Evolutionary conservation across 2,797 vertebrate genomes (phyloP).

Genomic region (Lates japonicus): DNA sequence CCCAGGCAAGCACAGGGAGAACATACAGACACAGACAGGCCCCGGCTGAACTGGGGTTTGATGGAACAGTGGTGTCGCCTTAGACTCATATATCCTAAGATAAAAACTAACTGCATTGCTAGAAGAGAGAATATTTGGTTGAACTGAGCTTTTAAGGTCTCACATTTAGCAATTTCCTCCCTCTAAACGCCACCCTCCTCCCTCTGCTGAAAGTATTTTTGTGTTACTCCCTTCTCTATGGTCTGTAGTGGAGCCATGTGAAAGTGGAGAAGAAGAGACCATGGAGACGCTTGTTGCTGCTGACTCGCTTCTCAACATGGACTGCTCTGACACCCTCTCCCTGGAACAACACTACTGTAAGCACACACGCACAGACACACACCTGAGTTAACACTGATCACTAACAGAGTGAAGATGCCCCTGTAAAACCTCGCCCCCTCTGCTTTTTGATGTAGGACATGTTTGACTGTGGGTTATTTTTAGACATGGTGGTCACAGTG

Average conservation of each 20-base stretch:
- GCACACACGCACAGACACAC: constrained; percentile 23
- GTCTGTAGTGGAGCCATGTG: constrained; percentile 91
- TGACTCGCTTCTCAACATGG: constrained; percentile 94
- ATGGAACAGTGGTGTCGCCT: no score
- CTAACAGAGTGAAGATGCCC: constrained; percentile 19
- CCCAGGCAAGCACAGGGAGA: no score
- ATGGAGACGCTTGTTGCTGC: constrained; percentile 96
- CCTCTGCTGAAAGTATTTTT: constrained; percentile 10
- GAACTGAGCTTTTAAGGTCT: neutral
- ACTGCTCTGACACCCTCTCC: constrained; percentile 88
- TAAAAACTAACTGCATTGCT: neutral
- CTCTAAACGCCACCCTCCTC: constrained; percentile 12
- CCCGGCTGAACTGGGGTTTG: no score
- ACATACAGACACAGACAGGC: no score
- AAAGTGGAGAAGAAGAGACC: constrained; percentile 91
- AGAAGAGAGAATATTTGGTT: neutral
- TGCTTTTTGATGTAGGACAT: constrained; percentile 40
- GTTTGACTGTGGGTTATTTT: constrained; percentile 62
- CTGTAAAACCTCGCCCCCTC: constrained; percentile 10
- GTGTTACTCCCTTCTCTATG: constrained; percentile 23
- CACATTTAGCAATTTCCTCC: constrained; percentile 4
- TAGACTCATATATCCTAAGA: neutral
- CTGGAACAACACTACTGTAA: constrained; percentile 93
- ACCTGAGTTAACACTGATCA: neutral
- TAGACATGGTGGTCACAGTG: constrained; percentile 46